Base-by-base conservation (phyloP, 2,797 vertebrate genomes). In the Propithecus perrieri region DNA sequence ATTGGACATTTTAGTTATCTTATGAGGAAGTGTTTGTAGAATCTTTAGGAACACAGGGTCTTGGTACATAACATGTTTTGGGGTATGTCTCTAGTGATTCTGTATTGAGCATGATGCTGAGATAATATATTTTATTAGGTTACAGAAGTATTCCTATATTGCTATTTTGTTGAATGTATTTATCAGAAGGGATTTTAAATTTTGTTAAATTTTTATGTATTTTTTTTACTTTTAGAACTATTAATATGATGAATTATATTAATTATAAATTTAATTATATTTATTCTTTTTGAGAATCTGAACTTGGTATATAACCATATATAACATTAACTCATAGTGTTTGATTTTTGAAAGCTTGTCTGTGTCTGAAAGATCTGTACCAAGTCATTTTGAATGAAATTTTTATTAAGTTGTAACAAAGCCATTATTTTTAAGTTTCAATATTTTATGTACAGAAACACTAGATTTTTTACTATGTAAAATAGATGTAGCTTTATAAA, bases 391-490 rank as follows among this genome's bases (percentile, higher is more conserved):
- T 93, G 15, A 28, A 76, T 78, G 17, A 93, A 35, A 74, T 65
- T 92, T 81, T 93, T 76, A 69, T 71, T 95, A 67, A 61, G 38
- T 91, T 48, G 9, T 95, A 61, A 71, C 5, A 53, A 79, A 91
- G 20, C 76, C 17, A 18, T 83, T 74, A 30, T 94, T 50, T 53
- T 85, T 57, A 55, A 53, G 71, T 65, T 38, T n/a, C 18, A 65
- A 43, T 74, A 67, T 93, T 93, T 85, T 76, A 81, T 48, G 7
- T 87, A 50, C 30, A 90, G 75, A 65, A 92, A 87, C 10, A 67
- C 48, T 61, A n/a, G 5, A 30, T 72, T 74, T 22, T 46, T 78
- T 92, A 61, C 71, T 71, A 61, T 85, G 50, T 55, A 92, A 92
- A 79, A 63, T 85, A 33, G 22, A 72, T 57, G 7, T 53, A 71